Base-by-base conservation (phyloP, 2,888 invertebrate species). In the Chalcis sispes region DNA sequence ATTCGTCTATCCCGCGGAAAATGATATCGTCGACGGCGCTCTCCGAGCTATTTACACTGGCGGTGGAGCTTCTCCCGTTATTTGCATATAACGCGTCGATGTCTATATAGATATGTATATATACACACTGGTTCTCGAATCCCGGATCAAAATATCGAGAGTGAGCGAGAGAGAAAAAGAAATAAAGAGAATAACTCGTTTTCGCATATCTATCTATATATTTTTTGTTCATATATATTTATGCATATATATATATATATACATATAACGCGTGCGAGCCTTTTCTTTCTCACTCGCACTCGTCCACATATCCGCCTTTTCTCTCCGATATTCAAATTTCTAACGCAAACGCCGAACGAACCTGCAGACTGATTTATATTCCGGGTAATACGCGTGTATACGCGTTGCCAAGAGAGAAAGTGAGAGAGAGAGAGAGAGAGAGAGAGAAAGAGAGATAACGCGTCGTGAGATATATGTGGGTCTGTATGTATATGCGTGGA, bases 361-460 rank as follows among this genome's bases (percentile, higher is more conserved):
- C 36, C 23, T n/a, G n/a, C n/a, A n/a, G n/a, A 36, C 36, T 59
- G 69, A 69, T 69, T 69, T 69, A 69, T 69, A 69, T 59, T 69
- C 58, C 3, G 15, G 25, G 29, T 15, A 59, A 69, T 4, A 10
- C 59, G 36, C 10, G 46, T 3, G 20, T 1, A 5, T 8, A n/a
- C 23, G 7, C 15, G 54, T 40, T 36, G 20, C 18, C 7, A 7
- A 18, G 46, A 8, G 32, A 18, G 32, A 23, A 40, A 5, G 25
- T 4, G 23, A 23, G 20, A 48, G 8, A 27, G 5, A 10, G 20
- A 13, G 20, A 20, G 20, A 13, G 7, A 13, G 15, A 29, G 15
- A 46, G 46, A 20, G 46, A 20, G 15, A n/a, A 13, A 5, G 36
- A 8, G 23, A 1, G 29, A 23, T 2, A 4, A 36, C 36, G 4